Evolutionary conservation across 2,888 invertebrate species (phyloP).

Genomic region (Lycaena phlaeas): DNA sequence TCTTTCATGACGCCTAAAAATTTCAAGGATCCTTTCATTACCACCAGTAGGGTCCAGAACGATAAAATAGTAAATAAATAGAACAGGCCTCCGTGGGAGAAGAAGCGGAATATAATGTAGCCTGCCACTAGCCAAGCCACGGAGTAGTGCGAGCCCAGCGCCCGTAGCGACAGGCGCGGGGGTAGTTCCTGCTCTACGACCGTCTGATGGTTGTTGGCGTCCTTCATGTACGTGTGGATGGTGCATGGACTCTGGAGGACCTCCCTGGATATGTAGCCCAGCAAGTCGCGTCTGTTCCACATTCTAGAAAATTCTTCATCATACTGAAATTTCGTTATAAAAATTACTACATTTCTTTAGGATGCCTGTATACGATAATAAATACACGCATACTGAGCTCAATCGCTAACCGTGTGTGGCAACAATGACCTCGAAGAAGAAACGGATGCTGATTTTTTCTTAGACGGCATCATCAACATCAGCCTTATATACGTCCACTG

Average conservation of each 20-base stretch:
- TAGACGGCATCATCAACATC: no score
- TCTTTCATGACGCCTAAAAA: constrained; percentile 37
- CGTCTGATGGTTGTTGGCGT: constrained; percentile 66
- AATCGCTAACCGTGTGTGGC: no score
- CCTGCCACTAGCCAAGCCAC: constrained; percentile 69
- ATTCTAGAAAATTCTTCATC: constrained; percentile 74
- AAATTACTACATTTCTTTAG: no score
- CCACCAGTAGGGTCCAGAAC: constrained; percentile 60
- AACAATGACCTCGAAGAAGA: no score
- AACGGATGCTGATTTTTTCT: no score
- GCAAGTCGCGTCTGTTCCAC: constrained; percentile 77
- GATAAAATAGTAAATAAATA: constrained; percentile 57
- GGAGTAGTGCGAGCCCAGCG: constrained; percentile 76
- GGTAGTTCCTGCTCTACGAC: constrained; percentile 73
- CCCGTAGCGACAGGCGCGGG: constrained; percentile 78
- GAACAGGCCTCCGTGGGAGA: constrained; percentile 65
- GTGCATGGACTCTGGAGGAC: constrained; percentile 75
- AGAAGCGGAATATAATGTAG: constrained; percentile 60
- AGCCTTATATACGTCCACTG: no score
- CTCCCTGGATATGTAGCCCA: constrained; percentile 76
- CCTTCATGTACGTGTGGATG: constrained; percentile 76
- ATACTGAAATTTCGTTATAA: constrained; percentile 73
- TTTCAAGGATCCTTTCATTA: constrained; percentile 59
- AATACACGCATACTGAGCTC: no score
- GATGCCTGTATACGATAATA: no score